Percentiles rank a stretch among this genome's conserved stretches.
phyloP scores from a whole-genome alignment of 2,113 vertebrate genomes.

The Apteryx mantelli region DNA sequence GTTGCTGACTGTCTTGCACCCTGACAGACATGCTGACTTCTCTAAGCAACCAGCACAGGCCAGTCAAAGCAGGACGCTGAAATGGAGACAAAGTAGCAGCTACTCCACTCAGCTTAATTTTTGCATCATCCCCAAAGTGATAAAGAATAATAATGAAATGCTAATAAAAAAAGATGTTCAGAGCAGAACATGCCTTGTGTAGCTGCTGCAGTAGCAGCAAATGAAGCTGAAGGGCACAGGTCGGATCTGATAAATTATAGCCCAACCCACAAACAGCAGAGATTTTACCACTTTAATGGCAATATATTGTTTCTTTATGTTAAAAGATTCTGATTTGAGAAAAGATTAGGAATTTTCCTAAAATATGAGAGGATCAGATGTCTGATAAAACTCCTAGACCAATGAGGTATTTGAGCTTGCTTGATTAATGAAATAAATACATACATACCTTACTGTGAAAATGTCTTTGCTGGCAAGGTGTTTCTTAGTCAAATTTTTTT shows the following conservation, averaged over 20 bases:
- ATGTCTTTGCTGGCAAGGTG: background rate
- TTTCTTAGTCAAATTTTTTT: background rate
- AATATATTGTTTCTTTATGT: background rate
- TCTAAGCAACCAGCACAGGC: background rate
- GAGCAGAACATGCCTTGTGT: background rate
- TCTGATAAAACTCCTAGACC: background rate
- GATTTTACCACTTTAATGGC: background rate
- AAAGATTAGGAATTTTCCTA: background rate
- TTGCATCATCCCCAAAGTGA: background rate
- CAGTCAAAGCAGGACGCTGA: background rate
- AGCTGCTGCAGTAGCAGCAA: background rate
- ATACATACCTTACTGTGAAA: background rate
- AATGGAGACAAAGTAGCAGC: background rate
- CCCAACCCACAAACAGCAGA: background rate
- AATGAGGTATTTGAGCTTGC: background rate
- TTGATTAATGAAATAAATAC: background rate
- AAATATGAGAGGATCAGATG: background rate
- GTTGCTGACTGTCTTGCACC: no score
- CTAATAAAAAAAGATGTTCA: background rate
- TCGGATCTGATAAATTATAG: background rate
- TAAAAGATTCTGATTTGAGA: background rate
- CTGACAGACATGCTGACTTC: no score
- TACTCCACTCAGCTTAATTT: background rate
- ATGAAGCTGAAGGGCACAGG: background rate
- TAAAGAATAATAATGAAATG: background rate